Base-by-base conservation (phyloP, 2,888 invertebrate species). In the Drosophila borborema region DNA sequence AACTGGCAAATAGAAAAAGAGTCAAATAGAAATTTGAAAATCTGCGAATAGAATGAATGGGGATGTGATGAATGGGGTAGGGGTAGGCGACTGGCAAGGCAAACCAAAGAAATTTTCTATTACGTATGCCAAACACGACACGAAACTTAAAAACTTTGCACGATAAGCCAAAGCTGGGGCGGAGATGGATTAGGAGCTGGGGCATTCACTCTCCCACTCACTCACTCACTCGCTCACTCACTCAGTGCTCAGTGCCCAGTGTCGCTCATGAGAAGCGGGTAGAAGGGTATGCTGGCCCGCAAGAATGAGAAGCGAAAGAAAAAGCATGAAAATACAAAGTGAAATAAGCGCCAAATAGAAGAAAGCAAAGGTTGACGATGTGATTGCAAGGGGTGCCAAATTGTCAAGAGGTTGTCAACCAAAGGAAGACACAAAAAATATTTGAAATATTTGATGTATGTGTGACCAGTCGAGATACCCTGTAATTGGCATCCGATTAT, bases 111-210 rank as follows among this genome's bases (percentile, higher is more conserved):
- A 79, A 89, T 70, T 62, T 85, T 77, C 68, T 70, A 87, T 90
- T 87, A 86, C 80, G 90, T 89, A 88, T 90, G 84, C 87, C 90
- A 79, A 84, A 84, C 87, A 88, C 90, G 90, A 77, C 81, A 73
- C 72, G 81, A 88, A 88, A 88, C 90, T 90, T 88, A 88, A 88
- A 90, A 88, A 90, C 90, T 90, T 88, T 90, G 85, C 89, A 77
- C 90, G 90, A 87, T 90, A 90, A 87, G 86, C 81, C 76, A 69
- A 74, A 71, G 60, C 69, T 71, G 58, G 45, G 43, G 56, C 20
- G 64, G 38, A 43, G 28, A 48, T 61, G 70, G 63, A 80, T 76
- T 65, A 74, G 81, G 56, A 63, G 67, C 48, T 55, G 65, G 53
- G 53, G 51, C 55, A 58, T 74, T 66, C 74, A 72, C 20, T 20